Evolutionary conservation across 2,888 invertebrate genomes (phyloP), one percentile per base, ranked within the genome.

Genomic region (Euzetes globulus): DNA sequence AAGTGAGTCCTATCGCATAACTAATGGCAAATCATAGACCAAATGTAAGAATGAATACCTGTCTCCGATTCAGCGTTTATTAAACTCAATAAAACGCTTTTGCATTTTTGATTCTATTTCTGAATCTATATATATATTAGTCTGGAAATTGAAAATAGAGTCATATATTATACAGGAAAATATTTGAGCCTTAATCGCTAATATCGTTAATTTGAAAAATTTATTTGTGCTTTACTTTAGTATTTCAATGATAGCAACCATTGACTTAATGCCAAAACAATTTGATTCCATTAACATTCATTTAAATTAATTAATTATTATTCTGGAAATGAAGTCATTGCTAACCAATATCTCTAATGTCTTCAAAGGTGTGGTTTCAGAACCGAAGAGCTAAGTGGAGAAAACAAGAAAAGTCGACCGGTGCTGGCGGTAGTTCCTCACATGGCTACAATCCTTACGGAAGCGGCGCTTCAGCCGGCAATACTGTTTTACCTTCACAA

Each of bases 311-410:
- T 41, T 37, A 17, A 22, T n/a, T 19, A 25, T 22, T 63, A 60
- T 15, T 55, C 22, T 4, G 1, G 33, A 63, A 63, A n/a, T 33
- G 27, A 17, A 33, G 6, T 37, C 33, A 63, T 63, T 63, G 29
- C 29, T 37, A 33, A 11, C n/a, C 29, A 29, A 63, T 33, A 33
- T 45, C 45, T 22, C 25, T 45, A 1, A 33, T 65, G 1, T 41
- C 13, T 17, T 29, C 2, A 52, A 71, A 79, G 79, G 79, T 79
- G 9, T 79, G 79, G 79, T 79, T 79, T 63, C 79, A 79, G 79
- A 80, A 80, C 78, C 78, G 82, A 73, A 76, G 82, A 70, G 82
- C 82, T 5, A 82, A 82, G 77, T 82, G 82, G 82, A 74, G 82
- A n/a, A 82, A 82, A 71, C 79, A 79, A 60, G 79, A 79, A 37